Percentiles rank a stretch among this genome's conserved stretches.
These are phyloP conservation scores for Melieria crassipennis DNA, from an alignment of 2,888 invertebrate species.

Conservation along the genomic window DNA sequence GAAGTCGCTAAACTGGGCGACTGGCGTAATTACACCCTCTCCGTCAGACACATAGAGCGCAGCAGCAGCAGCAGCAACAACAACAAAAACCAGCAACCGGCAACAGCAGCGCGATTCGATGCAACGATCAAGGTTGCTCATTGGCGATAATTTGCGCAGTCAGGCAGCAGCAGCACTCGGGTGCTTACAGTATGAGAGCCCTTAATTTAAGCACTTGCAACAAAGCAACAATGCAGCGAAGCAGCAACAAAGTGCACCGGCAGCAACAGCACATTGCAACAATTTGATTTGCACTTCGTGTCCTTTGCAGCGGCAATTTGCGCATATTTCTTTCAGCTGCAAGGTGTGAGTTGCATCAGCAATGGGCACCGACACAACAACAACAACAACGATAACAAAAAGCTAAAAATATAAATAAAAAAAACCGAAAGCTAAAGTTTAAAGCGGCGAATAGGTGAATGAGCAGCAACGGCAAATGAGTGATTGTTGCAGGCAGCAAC, in stretches of 20 bases:
- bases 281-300: slow-evolving; percentile 62
- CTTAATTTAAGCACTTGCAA: no score
- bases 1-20: slow-evolving; percentile 20
- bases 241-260: no score
- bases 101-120: neutral
- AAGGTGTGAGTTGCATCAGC: slow-evolving; percentile 34
- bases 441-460: slow-evolving; percentile 4
- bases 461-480: slow-evolving; percentile 13
- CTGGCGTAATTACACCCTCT: neutral
- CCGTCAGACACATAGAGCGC: neutral
- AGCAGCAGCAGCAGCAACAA: neutral
- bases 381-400: slow-evolving; percentile 9
- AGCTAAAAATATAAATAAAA: neutral
- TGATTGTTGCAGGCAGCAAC: slow-evolving; percentile 29
- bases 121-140: slow-evolving; percentile 22
- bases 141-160: neutral
- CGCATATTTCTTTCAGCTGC: slow-evolving; percentile 28
- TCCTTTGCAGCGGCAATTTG: slow-evolving; percentile 50
- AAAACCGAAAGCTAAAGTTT: neutral
- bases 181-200: no score
- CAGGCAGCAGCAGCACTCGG: slow-evolving; percentile 10
- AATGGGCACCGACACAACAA: slow-evolving; percentile 7
- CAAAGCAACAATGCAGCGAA: no score
- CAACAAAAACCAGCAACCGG: neutral
- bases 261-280: no score